Evolutionary conservation across 1,140 invertebrate species (phyloP).

Genomic region (Maconellicoccus hirsutus): DNA sequence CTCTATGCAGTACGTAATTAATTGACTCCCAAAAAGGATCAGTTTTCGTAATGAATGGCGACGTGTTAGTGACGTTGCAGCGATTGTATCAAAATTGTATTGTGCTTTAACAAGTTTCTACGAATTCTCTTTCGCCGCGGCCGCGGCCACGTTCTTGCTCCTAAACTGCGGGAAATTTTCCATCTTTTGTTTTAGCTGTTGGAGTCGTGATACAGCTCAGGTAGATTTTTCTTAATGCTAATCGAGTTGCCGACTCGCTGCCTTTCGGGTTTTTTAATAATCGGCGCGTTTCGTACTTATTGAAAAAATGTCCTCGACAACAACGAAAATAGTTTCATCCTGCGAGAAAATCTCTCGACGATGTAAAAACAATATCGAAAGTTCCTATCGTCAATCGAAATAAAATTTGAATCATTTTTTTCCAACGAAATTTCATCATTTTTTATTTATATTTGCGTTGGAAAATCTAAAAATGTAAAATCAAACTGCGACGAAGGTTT

Average conservation of each 20-base stretch:
- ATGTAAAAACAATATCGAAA: no score
- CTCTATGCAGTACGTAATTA: background rate
- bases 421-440: background rate
- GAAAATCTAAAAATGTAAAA: background rate
- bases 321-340: no score
- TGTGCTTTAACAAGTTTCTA: conserved; percentile 18
- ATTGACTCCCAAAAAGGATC: conserved; percentile 20
- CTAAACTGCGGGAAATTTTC: conserved; percentile 10
- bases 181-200: background rate
- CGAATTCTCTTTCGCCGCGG: background rate
- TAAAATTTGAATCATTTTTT: background rate
- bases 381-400: background rate
- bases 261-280: no score
- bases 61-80: background rate
- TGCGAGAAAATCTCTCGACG: no score
- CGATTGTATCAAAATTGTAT: conserved; percentile 13
- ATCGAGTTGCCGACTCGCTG: no score
- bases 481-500: background rate
- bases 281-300: no score
- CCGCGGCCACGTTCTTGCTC: no score
- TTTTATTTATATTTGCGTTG: background rate
- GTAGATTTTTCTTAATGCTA: background rate
- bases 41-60: conserved; percentile 17
- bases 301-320: background rate
- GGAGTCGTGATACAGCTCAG: background rate